These are phyloP conservation scores for Ectobius pallidus DNA, from an alignment of 2,888 invertebrate genomes.

Conservation along the genomic window DNA sequence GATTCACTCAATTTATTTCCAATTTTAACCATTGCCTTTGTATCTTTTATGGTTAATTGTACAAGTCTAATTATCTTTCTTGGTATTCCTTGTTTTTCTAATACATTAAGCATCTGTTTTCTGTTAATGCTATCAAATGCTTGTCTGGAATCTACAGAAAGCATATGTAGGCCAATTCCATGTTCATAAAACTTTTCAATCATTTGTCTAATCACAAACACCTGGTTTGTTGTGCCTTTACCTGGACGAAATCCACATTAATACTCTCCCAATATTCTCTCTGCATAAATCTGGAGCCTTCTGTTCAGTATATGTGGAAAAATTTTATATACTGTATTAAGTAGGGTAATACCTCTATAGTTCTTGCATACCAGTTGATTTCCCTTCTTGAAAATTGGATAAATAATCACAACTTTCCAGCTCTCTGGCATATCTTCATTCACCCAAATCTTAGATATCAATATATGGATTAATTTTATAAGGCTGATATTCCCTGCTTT, in stretches of 20 bases:
- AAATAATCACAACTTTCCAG: background rate
- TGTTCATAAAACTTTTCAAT: conserved; percentile 13
- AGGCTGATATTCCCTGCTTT: background rate
- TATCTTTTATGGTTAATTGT: conserved; percentile 8
- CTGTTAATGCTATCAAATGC: background rate
- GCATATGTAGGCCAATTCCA: background rate
- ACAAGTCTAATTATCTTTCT: background rate
- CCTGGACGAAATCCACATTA: background rate
- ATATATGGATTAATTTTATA: background rate
- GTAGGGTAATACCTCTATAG: background rate
- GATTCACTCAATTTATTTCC: no score
- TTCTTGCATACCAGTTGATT: background rate
- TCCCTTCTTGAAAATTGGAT: background rate
- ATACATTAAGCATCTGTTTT: background rate
- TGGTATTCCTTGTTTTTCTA: conserved; percentile 12
- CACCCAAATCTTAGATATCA: conserved; percentile 3
- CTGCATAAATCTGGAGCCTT: background rate
- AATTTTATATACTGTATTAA: no score
- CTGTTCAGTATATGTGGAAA: no score
- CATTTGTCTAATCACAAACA: conserved; percentile 6
- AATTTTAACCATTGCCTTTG: background rate
- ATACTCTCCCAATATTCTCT: background rate
- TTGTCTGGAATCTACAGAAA: background rate
- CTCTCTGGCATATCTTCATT: background rate
- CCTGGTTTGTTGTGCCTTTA: background rate